Conservation (phyloP, 1,140 invertebrate species). For the Yoshiicerus persimilis region DNA sequence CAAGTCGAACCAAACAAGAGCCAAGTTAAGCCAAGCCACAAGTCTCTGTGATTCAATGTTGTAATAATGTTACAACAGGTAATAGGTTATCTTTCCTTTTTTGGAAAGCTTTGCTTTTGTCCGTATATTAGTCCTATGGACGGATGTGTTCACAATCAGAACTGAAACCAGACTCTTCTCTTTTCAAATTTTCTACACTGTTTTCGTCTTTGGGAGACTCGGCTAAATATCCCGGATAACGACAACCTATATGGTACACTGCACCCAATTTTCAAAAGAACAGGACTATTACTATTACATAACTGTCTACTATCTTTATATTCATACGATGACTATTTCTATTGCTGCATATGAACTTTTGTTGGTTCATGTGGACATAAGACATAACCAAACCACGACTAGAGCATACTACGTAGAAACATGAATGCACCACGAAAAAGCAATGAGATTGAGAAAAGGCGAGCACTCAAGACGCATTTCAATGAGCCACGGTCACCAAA, state of each 20-base stretch:
- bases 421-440: neutral
- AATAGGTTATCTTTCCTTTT: slow-evolving; percentile 23
- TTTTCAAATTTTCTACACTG: neutral
- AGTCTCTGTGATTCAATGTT: slow-evolving; percentile 14
- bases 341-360: too few species aligned
- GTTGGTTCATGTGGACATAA: neutral
- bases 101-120: neutral
- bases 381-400: neutral
- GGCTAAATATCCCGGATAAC: neutral
- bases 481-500: slow-evolving; percentile 11
- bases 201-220: too few species aligned
- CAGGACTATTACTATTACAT: too few species aligned
- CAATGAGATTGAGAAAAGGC: neutral
- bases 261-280: too few species aligned
- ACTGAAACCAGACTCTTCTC: neutral
- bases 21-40: neutral
- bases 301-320: too few species aligned
- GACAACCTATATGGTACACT: neutral
- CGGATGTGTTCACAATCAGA: neutral
- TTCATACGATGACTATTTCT: too few species aligned
- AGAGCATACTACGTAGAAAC: neutral
- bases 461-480: slow-evolving; percentile 3
- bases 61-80: slow-evolving; percentile 31
- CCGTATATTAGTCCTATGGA: neutral
- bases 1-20: neutral